phyloP scores from a whole-genome alignment of 2,888 invertebrate genomes.

The Xylota segnis region DNA sequence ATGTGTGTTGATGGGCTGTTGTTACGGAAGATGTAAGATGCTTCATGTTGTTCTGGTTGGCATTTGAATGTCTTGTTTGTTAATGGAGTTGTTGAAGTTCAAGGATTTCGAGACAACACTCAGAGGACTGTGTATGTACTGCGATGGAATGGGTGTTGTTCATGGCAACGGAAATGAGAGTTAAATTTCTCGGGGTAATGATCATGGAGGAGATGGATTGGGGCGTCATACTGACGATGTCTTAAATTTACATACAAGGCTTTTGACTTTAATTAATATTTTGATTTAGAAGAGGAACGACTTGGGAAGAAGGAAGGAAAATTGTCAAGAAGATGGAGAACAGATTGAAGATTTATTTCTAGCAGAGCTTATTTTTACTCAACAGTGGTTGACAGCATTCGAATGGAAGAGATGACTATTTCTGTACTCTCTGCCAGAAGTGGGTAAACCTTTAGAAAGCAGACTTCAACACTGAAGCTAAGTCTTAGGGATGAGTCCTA shows the following conservation, averaged over 20 bases:
- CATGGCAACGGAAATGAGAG: neutral
- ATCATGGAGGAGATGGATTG: neutral
- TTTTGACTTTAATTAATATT: neutral
- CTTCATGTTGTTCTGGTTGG: slow-evolving; percentile 4
- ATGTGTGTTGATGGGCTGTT: slow-evolving; percentile 42
- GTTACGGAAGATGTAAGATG: slow-evolving; percentile 6
- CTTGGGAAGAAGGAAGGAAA: too few species aligned
- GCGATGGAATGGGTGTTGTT: slow-evolving; percentile 2
- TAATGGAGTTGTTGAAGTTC: slow-evolving; percentile 27
- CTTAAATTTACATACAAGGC: neutral
- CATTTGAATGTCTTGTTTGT: slow-evolving; percentile 6
- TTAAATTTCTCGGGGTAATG: neutral
- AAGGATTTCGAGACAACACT: slow-evolving; percentile 11
- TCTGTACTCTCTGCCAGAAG: too few species aligned
- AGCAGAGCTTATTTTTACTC: too few species aligned
- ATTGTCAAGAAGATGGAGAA: too few species aligned
- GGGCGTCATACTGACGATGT: neutral
- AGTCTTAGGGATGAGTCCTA: too few species aligned
- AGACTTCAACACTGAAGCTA: too few species aligned
- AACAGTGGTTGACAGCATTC: too few species aligned
- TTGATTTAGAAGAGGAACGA: neutral
- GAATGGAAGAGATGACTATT: too few species aligned
- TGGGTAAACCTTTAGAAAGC: too few species aligned
- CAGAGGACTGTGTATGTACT: neutral
- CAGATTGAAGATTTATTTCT: too few species aligned